phyloP scores from a whole-genome alignment of 2,113 vertebrate genomes.

The Protomyctophum bolini region DNA sequence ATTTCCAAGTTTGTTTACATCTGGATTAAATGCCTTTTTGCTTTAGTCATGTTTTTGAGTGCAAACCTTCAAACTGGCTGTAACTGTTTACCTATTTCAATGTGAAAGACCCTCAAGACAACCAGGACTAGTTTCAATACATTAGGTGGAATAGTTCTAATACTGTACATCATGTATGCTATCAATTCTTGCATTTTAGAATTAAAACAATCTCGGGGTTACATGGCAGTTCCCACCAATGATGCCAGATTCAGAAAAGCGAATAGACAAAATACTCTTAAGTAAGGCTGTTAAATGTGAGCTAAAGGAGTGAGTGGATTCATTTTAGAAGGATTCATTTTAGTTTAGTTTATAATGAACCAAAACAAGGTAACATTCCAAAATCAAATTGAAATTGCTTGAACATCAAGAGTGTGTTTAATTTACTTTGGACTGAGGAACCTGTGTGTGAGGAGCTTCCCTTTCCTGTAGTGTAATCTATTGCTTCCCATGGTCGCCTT shows the following conservation, averaged over 20 bases:
- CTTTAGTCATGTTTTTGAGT: too few species aligned
- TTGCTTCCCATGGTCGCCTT: constrained; percentile 37
- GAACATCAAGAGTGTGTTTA: neutral
- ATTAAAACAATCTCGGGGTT: too few species aligned
- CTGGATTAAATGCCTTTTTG: too few species aligned
- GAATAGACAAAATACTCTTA: neutral
- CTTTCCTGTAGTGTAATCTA: constrained; percentile 39
- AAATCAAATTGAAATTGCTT: too few species aligned
- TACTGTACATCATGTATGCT: neutral
- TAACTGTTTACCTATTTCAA: neutral
- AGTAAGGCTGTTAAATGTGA: neutral
- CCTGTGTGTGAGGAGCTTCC: constrained; percentile 20
- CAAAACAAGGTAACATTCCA: too few species aligned
- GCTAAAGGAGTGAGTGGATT: neutral
- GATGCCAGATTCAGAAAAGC: neutral
- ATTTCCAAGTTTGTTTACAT: too few species aligned
- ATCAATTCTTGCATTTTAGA: constrained; percentile 5
- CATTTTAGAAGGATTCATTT: too few species aligned
- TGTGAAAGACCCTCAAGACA: too few species aligned
- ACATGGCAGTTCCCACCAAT: neutral
- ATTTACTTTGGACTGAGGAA: neutral
- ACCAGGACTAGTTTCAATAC: too few species aligned
- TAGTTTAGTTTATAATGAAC: too few species aligned
- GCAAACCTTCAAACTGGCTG: too few species aligned
- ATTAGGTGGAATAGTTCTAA: too few species aligned